Evolutionary conservation across 2,888 invertebrate genomes (phyloP).

Genomic region (Pantelozetes paolii): DNA sequence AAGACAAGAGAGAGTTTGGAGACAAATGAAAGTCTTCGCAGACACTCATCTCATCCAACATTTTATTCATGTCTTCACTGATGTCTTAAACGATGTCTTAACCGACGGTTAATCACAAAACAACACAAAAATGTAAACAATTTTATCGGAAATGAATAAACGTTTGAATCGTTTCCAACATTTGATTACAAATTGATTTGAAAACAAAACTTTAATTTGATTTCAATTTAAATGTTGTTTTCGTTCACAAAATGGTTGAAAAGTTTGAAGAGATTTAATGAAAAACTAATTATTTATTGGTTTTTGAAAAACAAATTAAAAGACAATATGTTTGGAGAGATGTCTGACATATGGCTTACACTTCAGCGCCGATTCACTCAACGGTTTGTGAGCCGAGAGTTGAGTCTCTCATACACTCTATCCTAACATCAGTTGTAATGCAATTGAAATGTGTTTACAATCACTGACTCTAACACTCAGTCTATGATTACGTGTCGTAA

Average conservation of each 20-base stretch:
- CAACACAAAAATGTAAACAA: neutral
- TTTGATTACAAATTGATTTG: too few relatives aligned
- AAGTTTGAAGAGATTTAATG: too few relatives aligned
- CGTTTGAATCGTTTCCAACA: too few relatives aligned
- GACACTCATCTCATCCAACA: slow-evolving; percentile 24
- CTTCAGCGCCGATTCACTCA: too few relatives aligned
- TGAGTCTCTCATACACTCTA: neutral
- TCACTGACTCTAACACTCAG: neutral
- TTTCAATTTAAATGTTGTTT: too few relatives aligned
- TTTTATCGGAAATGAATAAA: too few relatives aligned
- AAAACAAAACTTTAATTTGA: too few relatives aligned
- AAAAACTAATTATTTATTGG: too few relatives aligned
- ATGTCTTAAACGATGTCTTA: too few relatives aligned
- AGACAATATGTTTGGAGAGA: neutral
- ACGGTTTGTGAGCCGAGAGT: neutral
- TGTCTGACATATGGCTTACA: neutral
- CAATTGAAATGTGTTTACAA: neutral
- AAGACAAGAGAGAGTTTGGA: slow-evolving; percentile 23
- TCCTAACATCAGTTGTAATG: neutral
- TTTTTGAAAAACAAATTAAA: neutral
- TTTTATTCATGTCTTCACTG: neutral
- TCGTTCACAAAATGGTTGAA: too few relatives aligned
- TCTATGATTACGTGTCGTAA: neutral
- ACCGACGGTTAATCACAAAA: neutral
- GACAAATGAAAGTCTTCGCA: slow-evolving; percentile 34